Evolutionary conservation across 2,797 vertebrate species (phyloP), one percentile per base, ranked within the genome.

Genomic region (Poeciliopsis infans): DNA sequence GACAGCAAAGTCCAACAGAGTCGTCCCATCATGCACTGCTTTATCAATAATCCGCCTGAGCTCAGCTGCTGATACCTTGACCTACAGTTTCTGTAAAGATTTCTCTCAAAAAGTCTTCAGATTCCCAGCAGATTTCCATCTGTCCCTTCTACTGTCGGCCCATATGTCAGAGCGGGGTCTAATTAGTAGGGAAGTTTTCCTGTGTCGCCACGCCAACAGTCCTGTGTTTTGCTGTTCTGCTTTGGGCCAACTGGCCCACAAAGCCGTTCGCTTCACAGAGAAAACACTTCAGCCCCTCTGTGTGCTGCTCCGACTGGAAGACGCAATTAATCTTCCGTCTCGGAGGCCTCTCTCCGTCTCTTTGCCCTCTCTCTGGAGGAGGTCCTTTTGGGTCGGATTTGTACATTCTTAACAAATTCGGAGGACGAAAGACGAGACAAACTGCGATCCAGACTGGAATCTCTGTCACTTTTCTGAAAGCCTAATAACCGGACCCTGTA

Each of bases 131-230:
- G 80, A 75, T 80, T 74, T 85, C 66, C 80, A 69, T 86, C 41
- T 33, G 76, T 76, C 39, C 36, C 68, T 84, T 49, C 76, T 76
- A 59, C 76, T 85, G 83, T 89, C 77, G 70, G 68, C 87, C 77
- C 78, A 81, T 88, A 83, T 25, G 86, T 91, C 20, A 69, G 74
- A 83, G 76, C 66, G 18, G 69, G 77, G 73, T 77, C 83, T 83
- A 81, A 88, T 80, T 76, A 88, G 80, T 86, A 92, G 87, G 82
- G 88, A 93, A 84, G 89, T 87, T 88, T 91, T 93, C 87, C 88
- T 87, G 91, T 82, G 92, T 94, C 79, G 85, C 77, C 87, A 93
- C 94, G 92, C 70, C 92, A 88, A 93, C 92, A 51, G 84, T 69
- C 55, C 85, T 80, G 85, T 94, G 92, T 94, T 95, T 93, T 93